phyloP scores from a whole-genome alignment of 2,888 invertebrate species.

The Acanthosoma haemorrhoidale region DNA sequence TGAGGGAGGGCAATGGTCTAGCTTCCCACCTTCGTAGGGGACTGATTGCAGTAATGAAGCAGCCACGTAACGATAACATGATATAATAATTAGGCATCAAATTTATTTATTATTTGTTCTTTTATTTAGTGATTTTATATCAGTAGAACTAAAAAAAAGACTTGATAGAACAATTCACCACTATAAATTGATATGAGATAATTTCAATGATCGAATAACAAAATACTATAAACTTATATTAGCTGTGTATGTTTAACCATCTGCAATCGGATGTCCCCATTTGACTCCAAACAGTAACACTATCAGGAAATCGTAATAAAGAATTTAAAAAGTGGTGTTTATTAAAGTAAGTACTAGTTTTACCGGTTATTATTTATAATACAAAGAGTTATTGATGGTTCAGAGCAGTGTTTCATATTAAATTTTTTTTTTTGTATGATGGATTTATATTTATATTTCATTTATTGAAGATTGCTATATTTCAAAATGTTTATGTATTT shows the following conservation, averaged over 20 bases:
- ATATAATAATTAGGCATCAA: neutral
- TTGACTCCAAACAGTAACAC: no score
- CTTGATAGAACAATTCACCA: no score
- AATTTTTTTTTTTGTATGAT: neutral
- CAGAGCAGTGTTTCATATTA: constrained; percentile 13
- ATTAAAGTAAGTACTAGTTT: neutral
- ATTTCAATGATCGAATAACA: no score
- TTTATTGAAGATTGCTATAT: neutral
- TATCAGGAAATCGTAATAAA: no score
- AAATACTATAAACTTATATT: no score
- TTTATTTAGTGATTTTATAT: neutral
- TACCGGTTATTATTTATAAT: no score
- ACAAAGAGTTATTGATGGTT: neutral
- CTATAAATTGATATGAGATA: no score
- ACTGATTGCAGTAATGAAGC: no score
- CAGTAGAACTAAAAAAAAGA: no score
- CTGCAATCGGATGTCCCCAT: no score
- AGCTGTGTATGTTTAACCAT: no score
- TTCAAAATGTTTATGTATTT: neutral
- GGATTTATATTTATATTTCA: neutral
- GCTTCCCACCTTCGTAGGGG: neutral
- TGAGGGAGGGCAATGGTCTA: neutral
- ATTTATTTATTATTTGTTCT: neutral
- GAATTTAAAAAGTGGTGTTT: neutral
- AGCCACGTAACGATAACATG: no score